Percentiles rank a stretch among this genome's conserved stretches.
These are phyloP conservation scores for Leucoma salicis DNA, from an alignment of 2,888 invertebrate genomes.

Conservation along the genomic window DNA sequence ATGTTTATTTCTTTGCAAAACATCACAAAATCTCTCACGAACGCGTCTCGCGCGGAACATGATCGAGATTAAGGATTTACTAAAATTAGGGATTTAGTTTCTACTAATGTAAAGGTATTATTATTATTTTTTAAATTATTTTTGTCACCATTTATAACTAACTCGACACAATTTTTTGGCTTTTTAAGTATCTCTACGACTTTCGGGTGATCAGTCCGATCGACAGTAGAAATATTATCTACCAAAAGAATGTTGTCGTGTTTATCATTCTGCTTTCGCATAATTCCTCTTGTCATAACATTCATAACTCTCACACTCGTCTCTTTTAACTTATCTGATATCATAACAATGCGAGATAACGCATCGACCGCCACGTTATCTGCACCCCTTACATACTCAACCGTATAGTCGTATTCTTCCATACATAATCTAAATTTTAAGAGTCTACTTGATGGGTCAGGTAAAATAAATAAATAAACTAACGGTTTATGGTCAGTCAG, in stretches of 20 bases:
- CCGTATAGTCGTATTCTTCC: constrained; percentile 3
- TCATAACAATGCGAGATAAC: neutral
- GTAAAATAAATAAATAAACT: constrained; percentile 1
- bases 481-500: no score
- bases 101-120: neutral
- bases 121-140: neutral
- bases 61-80: neutral
- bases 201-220: neutral
- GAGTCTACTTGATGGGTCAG: constrained; percentile 3
- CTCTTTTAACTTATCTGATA: neutral
- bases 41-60: neutral
- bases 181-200: neutral
- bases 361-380: constrained; percentile 3
- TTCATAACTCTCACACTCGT: neutral
- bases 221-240: neutral
- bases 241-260: neutral
- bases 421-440: constrained; percentile 1
- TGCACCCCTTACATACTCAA: constrained; percentile 1
- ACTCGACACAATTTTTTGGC: neutral
- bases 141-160: neutral
- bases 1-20: neutral
- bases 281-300: neutral
- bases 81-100: neutral
- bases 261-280: neutral
- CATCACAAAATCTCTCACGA: neutral